Conservation (phyloP, 35 echinoderm and acorn worm species). For the Lytechinus pictus region DNA sequence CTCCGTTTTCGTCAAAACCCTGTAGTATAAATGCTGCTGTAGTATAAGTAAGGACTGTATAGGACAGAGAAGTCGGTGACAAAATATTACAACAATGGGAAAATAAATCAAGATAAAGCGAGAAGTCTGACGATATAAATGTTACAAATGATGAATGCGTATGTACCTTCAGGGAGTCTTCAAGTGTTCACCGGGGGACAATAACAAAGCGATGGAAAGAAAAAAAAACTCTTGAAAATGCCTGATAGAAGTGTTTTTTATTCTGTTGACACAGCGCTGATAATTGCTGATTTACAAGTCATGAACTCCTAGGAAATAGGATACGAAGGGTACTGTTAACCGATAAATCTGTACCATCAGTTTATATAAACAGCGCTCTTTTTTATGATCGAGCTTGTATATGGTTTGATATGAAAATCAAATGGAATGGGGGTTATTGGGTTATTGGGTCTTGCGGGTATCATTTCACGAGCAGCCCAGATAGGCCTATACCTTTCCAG, state of each 20-base stretch:
- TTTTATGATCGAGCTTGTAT: not conserved
- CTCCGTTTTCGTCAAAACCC: not conserved
- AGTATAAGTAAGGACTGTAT: not conserved
- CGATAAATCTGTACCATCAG: not conserved
- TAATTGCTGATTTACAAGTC: slow-evolving; percentile 13
- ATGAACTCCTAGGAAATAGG: not conserved
- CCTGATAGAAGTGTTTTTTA: not conserved
- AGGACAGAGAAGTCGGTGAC: not conserved
- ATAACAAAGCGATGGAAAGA: not conserved
- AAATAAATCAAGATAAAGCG: not conserved
- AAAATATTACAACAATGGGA: not conserved
- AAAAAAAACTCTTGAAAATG: slow-evolving; percentile 16
- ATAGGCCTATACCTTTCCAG: too few relatives aligned
- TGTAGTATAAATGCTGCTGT: not conserved
- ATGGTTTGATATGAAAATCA: not conserved
- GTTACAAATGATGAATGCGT: not conserved
- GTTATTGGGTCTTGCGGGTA: not conserved
- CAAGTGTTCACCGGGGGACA: not conserved
- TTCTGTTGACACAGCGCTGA: not conserved
- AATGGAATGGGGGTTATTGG: not conserved
- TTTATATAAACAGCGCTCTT: not conserved
- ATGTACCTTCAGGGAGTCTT: not conserved
- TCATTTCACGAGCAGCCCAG: not conserved
- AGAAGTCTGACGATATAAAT: not conserved
- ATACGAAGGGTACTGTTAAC: not conserved